Evolutionary conservation across 2,888 invertebrate genomes (phyloP).

Genomic region (Microdon myrmicae): DNA sequence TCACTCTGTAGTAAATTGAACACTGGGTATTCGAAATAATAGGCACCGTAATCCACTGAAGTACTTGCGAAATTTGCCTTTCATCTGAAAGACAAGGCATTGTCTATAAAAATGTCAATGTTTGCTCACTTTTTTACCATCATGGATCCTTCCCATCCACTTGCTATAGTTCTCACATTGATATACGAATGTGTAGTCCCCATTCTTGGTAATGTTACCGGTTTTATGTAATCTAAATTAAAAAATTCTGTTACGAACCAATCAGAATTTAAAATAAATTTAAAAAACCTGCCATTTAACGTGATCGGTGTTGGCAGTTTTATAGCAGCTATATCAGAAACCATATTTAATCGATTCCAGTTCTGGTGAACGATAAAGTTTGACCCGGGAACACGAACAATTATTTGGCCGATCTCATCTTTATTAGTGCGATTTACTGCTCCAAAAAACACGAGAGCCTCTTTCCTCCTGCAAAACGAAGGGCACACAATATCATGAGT

Average conservation of each 20-base stretch:
- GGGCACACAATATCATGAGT: too few species aligned
- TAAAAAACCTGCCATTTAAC: constrained; percentile 61
- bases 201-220: constrained; percentile 56
- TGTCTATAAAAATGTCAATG: not conserved
- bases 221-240: constrained; percentile 54
- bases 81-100: not conserved
- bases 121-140: too few species aligned
- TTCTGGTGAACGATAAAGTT: constrained; percentile 63
- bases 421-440: constrained; percentile 56
- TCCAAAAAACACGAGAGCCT: constrained; percentile 59
- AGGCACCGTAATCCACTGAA: constrained; percentile 50
- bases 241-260: not conserved
- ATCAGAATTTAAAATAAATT: not conserved
- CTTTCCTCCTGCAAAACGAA: too few species aligned
- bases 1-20: constrained; percentile 53
- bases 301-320: constrained; percentile 62
- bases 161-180: constrained; percentile 35
- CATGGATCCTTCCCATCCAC: too few species aligned
- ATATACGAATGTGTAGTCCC: constrained; percentile 20
- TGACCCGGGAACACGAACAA: constrained; percentile 53
- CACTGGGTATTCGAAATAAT: constrained; percentile 56
- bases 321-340: constrained; percentile 68
- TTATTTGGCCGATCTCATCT: constrained; percentile 55
- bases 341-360: constrained; percentile 59
- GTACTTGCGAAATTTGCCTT: constrained; percentile 45